Base-by-base conservation (phyloP, 2,888 invertebrate species). In the Heliconius aoede region DNA sequence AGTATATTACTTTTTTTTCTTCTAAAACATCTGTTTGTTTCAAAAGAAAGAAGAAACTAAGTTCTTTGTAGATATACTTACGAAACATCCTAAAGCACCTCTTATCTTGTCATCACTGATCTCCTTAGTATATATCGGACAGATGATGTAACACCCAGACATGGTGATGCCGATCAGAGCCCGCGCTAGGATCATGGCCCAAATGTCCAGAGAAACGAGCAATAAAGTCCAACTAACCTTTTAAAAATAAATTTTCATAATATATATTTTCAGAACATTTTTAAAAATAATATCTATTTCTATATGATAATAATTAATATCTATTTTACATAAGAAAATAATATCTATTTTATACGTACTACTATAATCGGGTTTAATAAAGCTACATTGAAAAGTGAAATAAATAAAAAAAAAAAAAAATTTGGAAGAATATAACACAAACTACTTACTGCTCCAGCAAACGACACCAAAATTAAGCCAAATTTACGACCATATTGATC, bases 61-160 rank as follows among this genome's bases (percentile, higher is more conserved):
- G 18, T 46, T 58, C 9, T 11, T 4, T 13, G 5, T 4, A 26
- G 2, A 5, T 26, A 60, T 26, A 32, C 78, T 95, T 77, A 95
- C 94, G 83, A 95, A 90, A 1, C 95, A 94, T 0, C 96, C 96
- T 5, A 96, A 86, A 8, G 94, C 85, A 0, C 96, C 96, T 80
- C 96, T 87, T 0, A 91, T 85, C 13, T 82, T 82, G 67, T 95
- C 92, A 24, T 95, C 94, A 13, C 96, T 94, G 15, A 96, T 95
- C 83, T 96, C 96, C 73, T 93, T 93, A 1, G 94, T 93, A 81
- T 94, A 95, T 30, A 95, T 86, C 0, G 96, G 92, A 36, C 91
- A 91, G 7, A 85, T 87, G 64, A 92, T 91, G 73, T 88, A 92
- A 2, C 86, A 83, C 0, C 91, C 91, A 0, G 87, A 89, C 90